Base-by-base conservation (phyloP, 1,140 invertebrate species). In the Melitaea cinxia region DNA sequence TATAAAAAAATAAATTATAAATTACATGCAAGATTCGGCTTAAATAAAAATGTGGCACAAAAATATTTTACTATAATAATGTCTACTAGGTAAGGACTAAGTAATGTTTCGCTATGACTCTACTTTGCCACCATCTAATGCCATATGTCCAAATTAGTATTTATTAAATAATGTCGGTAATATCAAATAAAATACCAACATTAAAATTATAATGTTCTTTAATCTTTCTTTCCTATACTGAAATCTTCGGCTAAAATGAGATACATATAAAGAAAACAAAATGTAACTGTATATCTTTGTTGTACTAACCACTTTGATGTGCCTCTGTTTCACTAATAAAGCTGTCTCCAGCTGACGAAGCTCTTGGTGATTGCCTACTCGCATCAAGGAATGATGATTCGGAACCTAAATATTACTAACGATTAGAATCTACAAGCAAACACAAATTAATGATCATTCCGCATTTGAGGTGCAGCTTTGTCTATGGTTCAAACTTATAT, bases 91-190 rank as follows among this genome's bases (percentile, higher is more conserved):
- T 33, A 6, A 75, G 64, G 75, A 76, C 87, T 80, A 85, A 89
- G 88, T 91, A 91, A 91, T 78, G 88, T 91, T 91, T 91, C 88
- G 88, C 88, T 80, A 87, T 89, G 88, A 91, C 78, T 87, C 85
- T 87, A 88, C 84, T 83, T 89, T 90, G 87, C 85, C 87, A 90
- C 84, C 86, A 88, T 81, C 78, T 75, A 73, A 73, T 78, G 76
- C 71, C 7, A 45, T 45, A 0, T 24, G 0, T 52, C 15, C 39
- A 24, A 39, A n/a, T 42, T 19, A 39, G 24, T 14, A 24, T n/a
- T 21, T 42, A 23, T 42, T 39, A 28, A 45, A 42, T 42, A 14
- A 39, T 37, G 9, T 15, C n/a, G 14, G 2, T 6, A 45, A 37
- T n/a, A 14, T n/a, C 5, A 37, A n/a, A 14, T 37, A 6, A 26